Evolutionary conservation across 1,140 invertebrate genomes (phyloP), one percentile per base, ranked within the genome.

Genomic region (Penaeus chinensis): DNA sequence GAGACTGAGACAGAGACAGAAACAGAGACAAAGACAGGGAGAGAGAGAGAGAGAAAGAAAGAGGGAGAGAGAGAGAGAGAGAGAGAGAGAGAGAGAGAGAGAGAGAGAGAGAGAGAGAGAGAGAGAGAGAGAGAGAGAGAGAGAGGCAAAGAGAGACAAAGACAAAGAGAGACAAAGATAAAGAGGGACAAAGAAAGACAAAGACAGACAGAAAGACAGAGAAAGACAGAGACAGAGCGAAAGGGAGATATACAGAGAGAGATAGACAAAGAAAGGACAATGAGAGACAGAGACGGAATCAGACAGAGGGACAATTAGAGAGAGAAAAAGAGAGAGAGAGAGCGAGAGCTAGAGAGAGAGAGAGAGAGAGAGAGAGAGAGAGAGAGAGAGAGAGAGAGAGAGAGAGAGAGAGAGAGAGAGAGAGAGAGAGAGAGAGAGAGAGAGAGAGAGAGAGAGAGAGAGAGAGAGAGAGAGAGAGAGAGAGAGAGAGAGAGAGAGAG

Each of bases 401-500:
- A 8, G 0, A 54, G 54, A 54, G 54, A 54, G 7, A 54, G 54
- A 54, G 54, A 54, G 0, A 47, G 47, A 54, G 54, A 54, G 54
- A 54, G 54, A 54, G 7, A 54, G 5, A 54, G 54, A 54, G 11
- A 54, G 54, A 54, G 7, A 54, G 7, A 54, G 54, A 54, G 54
- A 54, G 54, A 54, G 54, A 54, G 8, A 54, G 11, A 54, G 0
- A 54, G 11, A 47, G 47, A 47, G 2, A 47, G 5, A 47, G 47
- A 47, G 47, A 47, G 5, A 47, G 5, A 47, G 47, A 47, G 47
- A 3, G 47, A 47, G 5, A 47, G 5, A 47, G 47, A 5, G 47
- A 47, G 47, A 54, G 78, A 47, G 27, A 80, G 24, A 42, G 42
- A 32, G 78, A 54, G 74, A 24, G 74, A 77, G 74, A 77, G 78